Evolutionary conservation across 2,113 vertebrate genomes (phyloP).

Genomic region (Acrocephalus arundinaceus): DNA sequence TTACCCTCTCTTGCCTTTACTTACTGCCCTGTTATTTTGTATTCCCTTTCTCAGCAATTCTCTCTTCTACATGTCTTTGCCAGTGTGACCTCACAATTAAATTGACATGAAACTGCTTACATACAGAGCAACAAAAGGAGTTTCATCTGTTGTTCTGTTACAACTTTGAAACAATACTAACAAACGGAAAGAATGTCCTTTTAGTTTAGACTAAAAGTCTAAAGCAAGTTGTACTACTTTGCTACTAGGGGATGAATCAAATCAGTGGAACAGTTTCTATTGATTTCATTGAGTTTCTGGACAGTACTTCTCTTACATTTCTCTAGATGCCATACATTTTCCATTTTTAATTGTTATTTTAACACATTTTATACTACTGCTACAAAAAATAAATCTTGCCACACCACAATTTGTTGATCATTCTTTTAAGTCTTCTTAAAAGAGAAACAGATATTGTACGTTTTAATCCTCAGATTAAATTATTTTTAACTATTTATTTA

Average conservation of each 20-base stretch:
- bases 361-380: not conserved
- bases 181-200: not conserved
- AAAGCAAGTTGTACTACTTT: not conserved
- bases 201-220: not conserved
- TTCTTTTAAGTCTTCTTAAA: not conserved
- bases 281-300: not conserved
- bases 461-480: not conserved
- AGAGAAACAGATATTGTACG: not conserved
- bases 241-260: not conserved
- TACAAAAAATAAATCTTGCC: not conserved
- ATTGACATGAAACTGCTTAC: not conserved
- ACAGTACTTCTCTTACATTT: not conserved
- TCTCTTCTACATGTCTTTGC: not conserved
- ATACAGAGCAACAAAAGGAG: not conserved
- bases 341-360: conserved; percentile 3
- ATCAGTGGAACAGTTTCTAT: not conserved
- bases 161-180: not conserved
- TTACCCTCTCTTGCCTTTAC: not conserved
- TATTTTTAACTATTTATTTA: conserved; percentile 44
- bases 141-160: not conserved
- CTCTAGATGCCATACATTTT: not conserved
- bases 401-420: not conserved
- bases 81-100: not conserved
- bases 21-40: not conserved
- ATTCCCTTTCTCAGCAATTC: not conserved